These are phyloP conservation scores for Bubo blakistoni DNA, from an alignment of 2,113 vertebrate species.

Conservation along the genomic window DNA sequence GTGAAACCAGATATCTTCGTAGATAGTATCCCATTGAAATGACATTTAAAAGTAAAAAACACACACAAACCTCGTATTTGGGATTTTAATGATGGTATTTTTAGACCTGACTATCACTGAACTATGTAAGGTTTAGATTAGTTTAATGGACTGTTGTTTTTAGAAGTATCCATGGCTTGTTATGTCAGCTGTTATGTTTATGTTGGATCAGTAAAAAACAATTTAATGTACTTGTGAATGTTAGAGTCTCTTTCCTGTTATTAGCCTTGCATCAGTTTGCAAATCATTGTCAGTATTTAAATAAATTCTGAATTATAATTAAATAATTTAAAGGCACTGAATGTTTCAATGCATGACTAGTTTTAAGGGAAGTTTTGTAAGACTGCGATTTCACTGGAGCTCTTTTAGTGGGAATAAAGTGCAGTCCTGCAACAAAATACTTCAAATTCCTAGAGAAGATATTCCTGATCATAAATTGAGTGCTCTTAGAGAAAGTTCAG, in stretches of 20 bases:
- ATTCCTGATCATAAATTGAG: background rate
- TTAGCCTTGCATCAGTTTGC: background rate
- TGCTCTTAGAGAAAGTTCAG: background rate
- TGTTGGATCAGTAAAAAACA: background rate
- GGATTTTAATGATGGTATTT: background rate
- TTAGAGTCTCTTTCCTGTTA: background rate
- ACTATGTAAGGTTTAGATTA: background rate
- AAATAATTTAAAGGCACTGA: background rate
- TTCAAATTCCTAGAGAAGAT: background rate
- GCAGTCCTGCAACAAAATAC: background rate
- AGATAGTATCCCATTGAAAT: background rate
- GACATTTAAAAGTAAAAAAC: background rate
- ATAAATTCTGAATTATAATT: background rate
- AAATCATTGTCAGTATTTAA: background rate
- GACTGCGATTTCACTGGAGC: background rate
- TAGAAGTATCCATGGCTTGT: background rate
- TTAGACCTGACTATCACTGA: background rate
- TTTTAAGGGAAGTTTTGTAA: background rate
- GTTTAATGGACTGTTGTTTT: background rate
- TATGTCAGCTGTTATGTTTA: background rate
- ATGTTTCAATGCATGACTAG: background rate
- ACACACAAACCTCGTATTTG: background rate
- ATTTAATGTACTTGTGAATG: background rate
- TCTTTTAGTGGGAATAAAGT: background rate
- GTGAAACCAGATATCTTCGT: background rate